Percentiles rank a stretch among this genome's conserved stretches.
Conservation (phyloP, 2,797 vertebrate species). For the Chelon labrosus region DNA sequence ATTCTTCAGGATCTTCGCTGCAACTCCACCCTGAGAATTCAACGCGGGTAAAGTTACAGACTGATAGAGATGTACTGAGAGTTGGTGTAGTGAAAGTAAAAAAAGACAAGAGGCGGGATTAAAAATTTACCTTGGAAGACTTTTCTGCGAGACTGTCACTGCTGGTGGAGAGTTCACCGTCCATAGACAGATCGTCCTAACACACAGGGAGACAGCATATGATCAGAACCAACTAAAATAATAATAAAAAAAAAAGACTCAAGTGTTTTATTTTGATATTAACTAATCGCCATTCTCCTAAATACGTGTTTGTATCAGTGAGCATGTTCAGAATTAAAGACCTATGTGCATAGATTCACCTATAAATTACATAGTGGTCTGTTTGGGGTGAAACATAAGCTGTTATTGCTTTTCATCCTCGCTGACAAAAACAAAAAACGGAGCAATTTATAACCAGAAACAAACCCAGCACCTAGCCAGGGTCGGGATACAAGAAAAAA, state of each 20-base stretch:
- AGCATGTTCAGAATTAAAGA: not conserved
- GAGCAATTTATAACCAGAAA: not conserved
- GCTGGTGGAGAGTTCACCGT: slow-evolving; percentile 52
- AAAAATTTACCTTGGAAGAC: slow-evolving; percentile 60
- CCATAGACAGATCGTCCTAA: slow-evolving; percentile 67
- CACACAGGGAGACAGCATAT: not conserved
- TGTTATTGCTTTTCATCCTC: not conserved
- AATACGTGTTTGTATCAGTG: not conserved
- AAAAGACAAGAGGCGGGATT: not conserved
- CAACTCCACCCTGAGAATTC: slow-evolving; percentile 51
- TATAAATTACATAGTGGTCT: not conserved
- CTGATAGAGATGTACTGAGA: not conserved
- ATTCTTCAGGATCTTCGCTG: slow-evolving; percentile 61
- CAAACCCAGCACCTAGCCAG: not conserved
- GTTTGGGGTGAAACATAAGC: not conserved
- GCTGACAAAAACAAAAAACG: not conserved
- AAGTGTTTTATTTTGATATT: not conserved
- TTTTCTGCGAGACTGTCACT: slow-evolving; percentile 56
- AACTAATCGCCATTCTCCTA: not conserved
- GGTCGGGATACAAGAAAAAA: not conserved
- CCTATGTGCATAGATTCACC: not conserved
- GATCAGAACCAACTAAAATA: not conserved
- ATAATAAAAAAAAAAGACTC: not conserved
- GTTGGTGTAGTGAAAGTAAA: no score
- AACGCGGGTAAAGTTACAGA: not conserved